These are phyloP conservation scores for Muntiacus muntjak DNA, from an alignment of 2,113 vertebrate genomes.

Conservation along the genomic window DNA sequence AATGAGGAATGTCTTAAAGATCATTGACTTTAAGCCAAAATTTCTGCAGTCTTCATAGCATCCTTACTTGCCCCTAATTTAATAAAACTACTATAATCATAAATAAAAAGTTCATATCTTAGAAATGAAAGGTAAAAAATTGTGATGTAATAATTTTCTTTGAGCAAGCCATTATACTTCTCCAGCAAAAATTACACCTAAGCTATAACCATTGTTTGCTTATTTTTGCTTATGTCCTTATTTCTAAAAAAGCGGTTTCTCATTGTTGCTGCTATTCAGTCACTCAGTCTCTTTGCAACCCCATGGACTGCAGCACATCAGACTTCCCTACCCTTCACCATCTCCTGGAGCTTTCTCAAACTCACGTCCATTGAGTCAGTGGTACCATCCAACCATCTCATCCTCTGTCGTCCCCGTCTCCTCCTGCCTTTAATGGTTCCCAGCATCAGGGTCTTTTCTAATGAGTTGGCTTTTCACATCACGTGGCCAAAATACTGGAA, in stretches of 20 bases:
- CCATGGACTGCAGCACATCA: background rate
- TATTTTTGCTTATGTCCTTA: background rate
- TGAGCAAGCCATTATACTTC: background rate
- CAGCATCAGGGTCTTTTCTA: background rate
- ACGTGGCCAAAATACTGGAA: background rate
- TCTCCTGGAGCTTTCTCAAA: background rate
- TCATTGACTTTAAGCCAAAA: background rate
- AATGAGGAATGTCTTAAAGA: background rate
- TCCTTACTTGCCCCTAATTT: background rate
- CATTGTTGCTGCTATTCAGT: background rate
- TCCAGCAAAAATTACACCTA: background rate
- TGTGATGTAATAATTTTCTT: background rate
- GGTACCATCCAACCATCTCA: background rate
- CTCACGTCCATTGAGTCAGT: background rate
- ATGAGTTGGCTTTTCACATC: too few species aligned
- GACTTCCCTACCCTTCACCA: background rate
- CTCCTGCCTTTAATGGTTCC: background rate
- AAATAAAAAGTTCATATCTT: background rate
- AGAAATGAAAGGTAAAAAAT: background rate
- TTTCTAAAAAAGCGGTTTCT: background rate
- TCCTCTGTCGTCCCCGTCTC: fast-evolving
- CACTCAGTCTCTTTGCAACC: background rate
- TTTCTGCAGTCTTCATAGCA: background rate
- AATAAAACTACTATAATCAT: background rate
- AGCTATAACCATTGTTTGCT: background rate